Conservation (phyloP, 1,140 invertebrate genomes). For the Meteorus sp. region DNA sequence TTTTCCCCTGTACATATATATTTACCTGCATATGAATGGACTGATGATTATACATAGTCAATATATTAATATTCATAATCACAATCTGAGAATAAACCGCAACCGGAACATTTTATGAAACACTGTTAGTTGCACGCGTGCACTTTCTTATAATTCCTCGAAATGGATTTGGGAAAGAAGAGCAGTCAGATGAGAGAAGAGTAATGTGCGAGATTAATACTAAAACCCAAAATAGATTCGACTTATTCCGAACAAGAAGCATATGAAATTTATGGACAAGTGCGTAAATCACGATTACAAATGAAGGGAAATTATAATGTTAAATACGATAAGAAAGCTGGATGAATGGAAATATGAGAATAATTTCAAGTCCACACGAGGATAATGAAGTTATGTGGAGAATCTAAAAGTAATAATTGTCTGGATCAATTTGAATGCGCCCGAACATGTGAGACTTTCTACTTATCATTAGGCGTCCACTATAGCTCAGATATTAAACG, state of each 20-base stretch:
- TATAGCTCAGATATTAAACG: conserved; percentile 20
- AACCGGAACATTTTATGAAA: too few species aligned
- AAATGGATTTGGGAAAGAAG: not conserved
- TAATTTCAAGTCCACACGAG: not conserved
- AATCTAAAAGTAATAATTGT: too few species aligned
- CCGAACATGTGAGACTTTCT: not conserved
- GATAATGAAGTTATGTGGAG: not conserved
- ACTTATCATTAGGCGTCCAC: conserved; percentile 25
- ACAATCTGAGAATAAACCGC: conserved; percentile 5
- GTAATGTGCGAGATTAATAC: conserved; percentile 44
- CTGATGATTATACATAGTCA: conserved; percentile 17
- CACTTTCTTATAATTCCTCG: conserved; percentile 22
- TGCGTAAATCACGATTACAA: not conserved
- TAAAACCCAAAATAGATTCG: conserved; percentile 54
- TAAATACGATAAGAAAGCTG: too few species aligned
- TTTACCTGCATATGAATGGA: conserved; percentile 22
- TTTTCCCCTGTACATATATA: conserved; percentile 25
- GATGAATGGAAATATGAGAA: not conserved
- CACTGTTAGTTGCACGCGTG: conserved; percentile 17
- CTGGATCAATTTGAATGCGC: not conserved
- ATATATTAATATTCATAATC: conserved; percentile 11
- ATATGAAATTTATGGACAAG: not conserved
- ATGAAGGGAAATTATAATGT: too few species aligned
- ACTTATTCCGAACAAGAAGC: not conserved
- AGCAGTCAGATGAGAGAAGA: too few species aligned